A percentile compares a stretch with the other conserved stretches of the same genome.
Conservation (phyloP, 1,140 invertebrate species). For the Pseudobourletiella spinata region DNA sequence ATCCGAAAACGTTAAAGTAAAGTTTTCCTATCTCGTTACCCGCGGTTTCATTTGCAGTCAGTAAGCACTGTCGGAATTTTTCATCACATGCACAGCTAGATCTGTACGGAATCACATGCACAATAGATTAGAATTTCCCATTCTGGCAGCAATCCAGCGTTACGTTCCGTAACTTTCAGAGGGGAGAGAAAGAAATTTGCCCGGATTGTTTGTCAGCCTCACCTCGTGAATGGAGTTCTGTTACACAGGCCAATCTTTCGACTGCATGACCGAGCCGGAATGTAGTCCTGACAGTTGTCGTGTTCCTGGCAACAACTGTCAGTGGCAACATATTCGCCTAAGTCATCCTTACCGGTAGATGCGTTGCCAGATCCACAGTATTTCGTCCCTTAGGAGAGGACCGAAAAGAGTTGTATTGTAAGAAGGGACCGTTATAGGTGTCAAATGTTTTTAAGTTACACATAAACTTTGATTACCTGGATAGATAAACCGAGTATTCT, state of each 20-base stretch:
- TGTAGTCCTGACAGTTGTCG: constrained; percentile 37
- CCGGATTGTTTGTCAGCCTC: too few relatives aligned
- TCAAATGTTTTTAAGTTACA: background rate
- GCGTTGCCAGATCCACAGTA: constrained; percentile 66
- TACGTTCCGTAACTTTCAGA: constrained; percentile 12
- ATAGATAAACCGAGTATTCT: constrained; percentile 17
- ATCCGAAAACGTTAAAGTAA: constrained; percentile 57
- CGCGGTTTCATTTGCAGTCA: constrained; percentile 42
- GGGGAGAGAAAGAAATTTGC: background rate
- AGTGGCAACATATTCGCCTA: constrained; percentile 54
- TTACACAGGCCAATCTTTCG: constrained; percentile 15
- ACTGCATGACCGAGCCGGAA: constrained; percentile 30
- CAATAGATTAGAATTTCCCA: constrained; percentile 39
- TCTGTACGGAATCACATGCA: constrained; percentile 39
- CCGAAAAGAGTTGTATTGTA: background rate
- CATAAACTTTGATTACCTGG: constrained; percentile 16
- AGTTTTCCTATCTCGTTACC: constrained; percentile 51
- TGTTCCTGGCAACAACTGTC: constrained; percentile 60
- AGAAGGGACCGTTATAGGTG: background rate
- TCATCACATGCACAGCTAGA: constrained; percentile 60
- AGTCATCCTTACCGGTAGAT: constrained; percentile 55
- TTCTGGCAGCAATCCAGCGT: constrained; percentile 3
- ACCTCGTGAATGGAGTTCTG: constrained; percentile 15
- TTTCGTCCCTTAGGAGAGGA: constrained; percentile 45
- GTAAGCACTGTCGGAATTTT: constrained; percentile 56